Base-by-base conservation (phyloP, 2,888 invertebrate genomes). In the Hirudinaria manillensis region DNA sequence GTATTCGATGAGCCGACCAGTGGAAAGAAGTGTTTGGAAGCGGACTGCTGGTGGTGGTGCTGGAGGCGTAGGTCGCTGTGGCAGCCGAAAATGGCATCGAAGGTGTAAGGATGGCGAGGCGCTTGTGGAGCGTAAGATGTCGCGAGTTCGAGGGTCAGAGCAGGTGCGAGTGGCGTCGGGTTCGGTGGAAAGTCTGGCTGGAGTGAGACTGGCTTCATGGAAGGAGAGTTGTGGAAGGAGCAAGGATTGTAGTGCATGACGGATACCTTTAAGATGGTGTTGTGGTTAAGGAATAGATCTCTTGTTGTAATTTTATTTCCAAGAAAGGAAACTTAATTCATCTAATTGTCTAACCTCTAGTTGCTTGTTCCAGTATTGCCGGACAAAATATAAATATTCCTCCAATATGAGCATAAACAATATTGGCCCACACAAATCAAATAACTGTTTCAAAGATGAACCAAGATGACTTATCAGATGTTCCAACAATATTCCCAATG, bases 191-290 rank as follows among this genome's bases (percentile, higher is more conserved):
- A 61, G 7, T n/a, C 61, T 19, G 61, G 61, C 19, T 29, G 24
- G 10, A 10, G 24, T 13, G 61, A 10, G 24, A n/a, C 1, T 61
- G 61, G 61, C 10, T 61, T 61, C 21, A 61, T 16, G 1, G 61
- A 29, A 27, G 24, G 61, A 6, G 61, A n/a, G 19, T 29, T n/a
- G 21, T 24, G 24, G 61, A 61, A 61, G 61, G 61, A 61, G 61
- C 61, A 61, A 16, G 61, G 61, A 29, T 61, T 24, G 13, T 61
- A 61, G 24, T 61, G 61, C 61, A 61, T 61, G 45, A 45, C 45
- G 45, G 16, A 45, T 45, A 16, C 45, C 45, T 45, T 45, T 16
- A 45, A 45, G 10, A 45, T 16, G 10, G 13, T 16, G 16, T 4
- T 16, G 16, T 36, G 3, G 3, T 36, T 36, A 36, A 36, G n/a